Conservation (phyloP, 2,888 invertebrate species). For the Parapristionchus giblindavisi region DNA sequence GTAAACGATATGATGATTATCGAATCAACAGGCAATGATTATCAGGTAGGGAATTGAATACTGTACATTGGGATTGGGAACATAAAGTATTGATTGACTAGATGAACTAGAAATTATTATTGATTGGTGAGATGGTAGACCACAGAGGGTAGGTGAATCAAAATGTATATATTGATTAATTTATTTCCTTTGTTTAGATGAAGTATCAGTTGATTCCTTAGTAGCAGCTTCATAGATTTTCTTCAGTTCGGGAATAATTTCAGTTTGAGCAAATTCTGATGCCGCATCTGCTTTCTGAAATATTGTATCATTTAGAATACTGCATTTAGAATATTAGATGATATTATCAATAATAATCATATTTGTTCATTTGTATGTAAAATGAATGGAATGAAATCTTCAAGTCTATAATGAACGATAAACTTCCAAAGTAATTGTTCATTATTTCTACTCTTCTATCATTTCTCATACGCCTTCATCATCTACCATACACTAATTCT, state of each 20-base stretch:
- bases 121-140: slow-evolving; percentile 12
- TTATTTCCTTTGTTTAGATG: slow-evolving; percentile 7
- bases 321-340: no score
- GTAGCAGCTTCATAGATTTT: slow-evolving; percentile 63
- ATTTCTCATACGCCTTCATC: no score
- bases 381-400: no score
- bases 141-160: slow-evolving; percentile 5
- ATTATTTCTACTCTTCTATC: no score
- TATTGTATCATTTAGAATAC: no score
- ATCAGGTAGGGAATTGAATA: slow-evolving; percentile 14
- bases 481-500: no score
- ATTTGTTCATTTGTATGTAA: no score
- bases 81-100: no score
- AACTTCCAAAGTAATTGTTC: no score
- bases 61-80: background rate
- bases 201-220: slow-evolving; percentile 42
- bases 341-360: no score
- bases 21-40: slow-evolving; percentile 5
- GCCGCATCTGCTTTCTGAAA: slow-evolving; percentile 59
- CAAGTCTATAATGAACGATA: no score
- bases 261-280: slow-evolving; percentile 61
- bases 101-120: slow-evolving; percentile 10
- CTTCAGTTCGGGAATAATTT: slow-evolving; percentile 65
- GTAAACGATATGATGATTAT: no score
- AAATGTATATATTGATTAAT: background rate